These are phyloP conservation scores for Pogona vitticeps DNA, from an alignment of 2,113 vertebrate genomes.

Conservation along the genomic window DNA sequence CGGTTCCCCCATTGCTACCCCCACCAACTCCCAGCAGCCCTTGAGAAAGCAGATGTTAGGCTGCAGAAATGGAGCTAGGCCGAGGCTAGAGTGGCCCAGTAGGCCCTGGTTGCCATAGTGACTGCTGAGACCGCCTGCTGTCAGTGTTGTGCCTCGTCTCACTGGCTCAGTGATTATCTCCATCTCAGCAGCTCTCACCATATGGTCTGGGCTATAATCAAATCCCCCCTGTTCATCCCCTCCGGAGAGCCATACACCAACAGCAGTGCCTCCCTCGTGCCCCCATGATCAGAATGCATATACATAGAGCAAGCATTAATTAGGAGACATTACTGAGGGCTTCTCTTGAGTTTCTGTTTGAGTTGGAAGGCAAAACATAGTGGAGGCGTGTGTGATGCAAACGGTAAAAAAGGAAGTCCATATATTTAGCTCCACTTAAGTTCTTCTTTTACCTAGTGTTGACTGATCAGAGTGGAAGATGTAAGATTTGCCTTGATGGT, in stretches of 20 bases:
- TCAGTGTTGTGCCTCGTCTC: constrained; percentile 69
- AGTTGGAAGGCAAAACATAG: neutral
- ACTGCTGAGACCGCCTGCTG: constrained; percentile 74
- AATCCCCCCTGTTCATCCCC: constrained; percentile 54
- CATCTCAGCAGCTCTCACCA: constrained; percentile 68
- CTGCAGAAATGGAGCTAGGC: constrained; percentile 61
- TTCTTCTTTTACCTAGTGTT: neutral
- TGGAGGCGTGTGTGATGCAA: neutral
- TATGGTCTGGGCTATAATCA: constrained; percentile 69
- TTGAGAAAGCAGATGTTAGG: constrained; percentile 80
- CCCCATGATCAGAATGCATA: constrained; percentile 19
- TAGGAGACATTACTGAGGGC: constrained; percentile 16
- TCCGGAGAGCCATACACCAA: constrained; percentile 17
- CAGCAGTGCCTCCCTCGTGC: neutral
- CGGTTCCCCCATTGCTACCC: constrained; percentile 34
- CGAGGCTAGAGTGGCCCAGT: constrained; percentile 68
- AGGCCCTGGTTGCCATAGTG: constrained; percentile 73
- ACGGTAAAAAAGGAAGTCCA: neutral
- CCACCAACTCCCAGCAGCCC: constrained; percentile 77
- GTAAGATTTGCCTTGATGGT: no score
- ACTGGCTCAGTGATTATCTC: constrained; percentile 73
- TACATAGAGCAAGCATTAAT: constrained; percentile 4
- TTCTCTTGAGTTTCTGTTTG: constrained; percentile 12
- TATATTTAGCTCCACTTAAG: neutral
- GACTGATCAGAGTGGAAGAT: neutral